Percentiles rank a stretch among this genome's conserved stretches.
Conservation (phyloP, 35 echinoderm and acorn worm species). For the Chiridota heheva region DNA sequence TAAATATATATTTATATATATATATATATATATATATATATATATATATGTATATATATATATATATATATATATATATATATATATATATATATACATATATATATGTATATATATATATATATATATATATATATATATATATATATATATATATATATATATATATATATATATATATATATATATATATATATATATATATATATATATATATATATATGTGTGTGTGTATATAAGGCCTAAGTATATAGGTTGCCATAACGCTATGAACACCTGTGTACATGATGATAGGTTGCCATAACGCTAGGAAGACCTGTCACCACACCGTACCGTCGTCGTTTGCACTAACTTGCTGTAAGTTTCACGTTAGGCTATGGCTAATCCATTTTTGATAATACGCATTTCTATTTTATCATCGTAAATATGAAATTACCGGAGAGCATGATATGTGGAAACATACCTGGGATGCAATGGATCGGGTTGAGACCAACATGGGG, state of each 20-base stretch:
- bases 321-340: not conserved
- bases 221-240: constrained; percentile 1
- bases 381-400: too few relatives aligned
- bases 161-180: not conserved
- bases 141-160: not conserved
- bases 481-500: too few relatives aligned
- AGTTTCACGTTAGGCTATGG: not conserved
- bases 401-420: too few relatives aligned
- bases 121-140: not conserved
- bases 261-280: too few relatives aligned
- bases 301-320: too few relatives aligned
- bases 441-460: too few relatives aligned
- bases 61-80: constrained; percentile 7
- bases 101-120: not conserved
- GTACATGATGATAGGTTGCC: too few relatives aligned
- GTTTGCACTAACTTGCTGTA: too few relatives aligned
- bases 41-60: constrained; percentile 6
- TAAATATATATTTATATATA: too few relatives aligned
- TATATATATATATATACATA: not conserved
- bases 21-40: not conserved
- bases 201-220: not conserved
- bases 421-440: too few relatives aligned
- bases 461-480: too few relatives aligned
- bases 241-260: too few relatives aligned
- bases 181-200: not conserved